These are phyloP conservation scores for Stenoptilia bipunctidactyla DNA, from an alignment of 2,888 invertebrate species.

Conservation along the genomic window DNA sequence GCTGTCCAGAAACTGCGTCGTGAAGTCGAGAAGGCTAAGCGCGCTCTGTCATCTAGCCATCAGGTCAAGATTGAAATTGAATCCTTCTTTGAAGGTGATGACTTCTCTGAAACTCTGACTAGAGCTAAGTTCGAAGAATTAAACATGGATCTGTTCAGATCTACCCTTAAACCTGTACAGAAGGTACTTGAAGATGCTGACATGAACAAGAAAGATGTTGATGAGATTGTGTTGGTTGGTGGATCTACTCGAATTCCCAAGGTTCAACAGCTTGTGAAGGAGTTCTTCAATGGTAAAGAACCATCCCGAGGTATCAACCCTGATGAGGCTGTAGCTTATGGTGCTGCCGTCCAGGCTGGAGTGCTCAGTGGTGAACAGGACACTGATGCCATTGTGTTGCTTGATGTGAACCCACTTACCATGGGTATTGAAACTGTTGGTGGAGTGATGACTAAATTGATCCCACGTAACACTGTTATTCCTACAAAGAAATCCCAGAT, in stretches of 20 bases:
- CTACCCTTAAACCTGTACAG: conserved; percentile 94
- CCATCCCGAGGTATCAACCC: conserved; percentile 98
- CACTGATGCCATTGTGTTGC: conserved; percentile 94
- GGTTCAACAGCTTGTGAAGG: conserved; percentile 92
- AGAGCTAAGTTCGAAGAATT: conserved; percentile 99
- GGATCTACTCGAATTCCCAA: conserved; percentile 99
- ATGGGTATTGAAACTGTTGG: conserved; percentile 99
- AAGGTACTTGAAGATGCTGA: conserved; percentile 98
- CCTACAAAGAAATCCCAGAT: conserved; percentile 99
- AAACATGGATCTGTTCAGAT: conserved; percentile 93
- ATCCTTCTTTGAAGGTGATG: conserved; percentile 97
- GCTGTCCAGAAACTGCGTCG: conserved; percentile 96
- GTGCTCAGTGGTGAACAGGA: conserved; percentile 98
- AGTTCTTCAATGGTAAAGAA: conserved; percentile 98
- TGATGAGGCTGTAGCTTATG: conserved; percentile 98
- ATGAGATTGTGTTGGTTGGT: conserved; percentile 98
- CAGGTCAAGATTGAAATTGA: conserved; percentile 99
- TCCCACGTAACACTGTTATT: conserved; percentile 97
- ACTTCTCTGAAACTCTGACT: conserved; percentile 97
- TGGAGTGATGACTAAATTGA: conserved; percentile 99
- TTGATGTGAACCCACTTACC: conserved; percentile 98
- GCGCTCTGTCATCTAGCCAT: conserved; percentile 93
- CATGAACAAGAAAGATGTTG: conserved; percentile 97
- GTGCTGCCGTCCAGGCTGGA: conserved; percentile 98
- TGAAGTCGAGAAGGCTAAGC: conserved; percentile 97